Evolutionary conservation across 1,140 invertebrate genomes (phyloP).

Genomic region (Wiebesia pumilae): DNA sequence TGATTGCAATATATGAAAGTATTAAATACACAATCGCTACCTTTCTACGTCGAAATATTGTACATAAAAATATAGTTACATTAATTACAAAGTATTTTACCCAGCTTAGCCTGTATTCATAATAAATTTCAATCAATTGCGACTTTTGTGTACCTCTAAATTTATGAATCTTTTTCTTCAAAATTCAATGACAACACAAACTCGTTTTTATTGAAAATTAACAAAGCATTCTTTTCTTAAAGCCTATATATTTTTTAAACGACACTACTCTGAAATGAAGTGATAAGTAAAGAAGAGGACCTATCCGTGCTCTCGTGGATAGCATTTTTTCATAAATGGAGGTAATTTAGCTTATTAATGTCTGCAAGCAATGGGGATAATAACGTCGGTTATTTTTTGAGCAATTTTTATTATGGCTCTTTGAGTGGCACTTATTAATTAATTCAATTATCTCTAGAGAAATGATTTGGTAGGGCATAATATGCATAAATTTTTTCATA

Average conservation of each 20-base stretch:
- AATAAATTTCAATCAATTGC: too few species aligned
- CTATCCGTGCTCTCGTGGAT: conserved; percentile 11
- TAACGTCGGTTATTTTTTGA: conserved; percentile 12
- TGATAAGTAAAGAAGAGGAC: not conserved
- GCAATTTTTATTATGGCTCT: conserved; percentile 37
- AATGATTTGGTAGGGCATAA: not conserved
- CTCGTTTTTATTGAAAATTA: too few species aligned
- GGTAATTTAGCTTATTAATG: conserved; percentile 49
- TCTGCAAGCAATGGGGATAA: not conserved
- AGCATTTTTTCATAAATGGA: conserved; percentile 40
- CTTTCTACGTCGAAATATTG: too few species aligned
- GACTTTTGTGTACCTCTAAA: too few species aligned
- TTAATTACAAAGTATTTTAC: not conserved
- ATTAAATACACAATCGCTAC: too few species aligned
- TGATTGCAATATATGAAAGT: too few species aligned
- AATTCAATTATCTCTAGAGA: conserved; percentile 26
- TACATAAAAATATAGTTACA: too few species aligned
- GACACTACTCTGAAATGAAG: conserved; percentile 29
- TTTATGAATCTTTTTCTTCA: too few species aligned
- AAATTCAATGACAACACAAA: too few species aligned
- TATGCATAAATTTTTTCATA: conserved; percentile 10
- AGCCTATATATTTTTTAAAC: not conserved
- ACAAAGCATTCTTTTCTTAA: too few species aligned
- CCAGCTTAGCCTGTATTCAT: not conserved
- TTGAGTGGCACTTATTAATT: conserved; percentile 23